These are phyloP conservation scores for Chionodraco myersi DNA, from an alignment of 2,113 vertebrate genomes.

Conservation along the genomic window DNA sequence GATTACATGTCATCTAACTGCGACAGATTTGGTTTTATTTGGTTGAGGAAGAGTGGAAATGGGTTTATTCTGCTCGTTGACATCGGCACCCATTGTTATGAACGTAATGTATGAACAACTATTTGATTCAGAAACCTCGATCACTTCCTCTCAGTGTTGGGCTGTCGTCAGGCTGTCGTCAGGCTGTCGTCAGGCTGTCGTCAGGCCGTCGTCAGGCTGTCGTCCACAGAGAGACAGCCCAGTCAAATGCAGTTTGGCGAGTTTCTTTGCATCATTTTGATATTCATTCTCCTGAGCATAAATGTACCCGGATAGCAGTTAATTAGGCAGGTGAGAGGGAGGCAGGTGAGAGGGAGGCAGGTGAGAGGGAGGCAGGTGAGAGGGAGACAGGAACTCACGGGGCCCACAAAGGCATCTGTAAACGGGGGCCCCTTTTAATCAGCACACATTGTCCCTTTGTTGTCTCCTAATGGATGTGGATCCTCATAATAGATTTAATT, in stretches of 20 bases:
- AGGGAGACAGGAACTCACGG: constrained; percentile 25
- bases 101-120: constrained; percentile 46
- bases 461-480: constrained; percentile 47
- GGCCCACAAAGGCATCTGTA: constrained; percentile 27
- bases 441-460: constrained; percentile 3
- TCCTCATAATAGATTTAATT: constrained; percentile 57
- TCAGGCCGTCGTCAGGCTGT: not conserved
- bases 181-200: no score
- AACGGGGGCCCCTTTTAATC: constrained; percentile 53
- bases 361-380: constrained; percentile 54
- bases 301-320: constrained; percentile 67
- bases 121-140: constrained; percentile 49
- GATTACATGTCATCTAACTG: no score
- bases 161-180: no score
- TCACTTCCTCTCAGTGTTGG: constrained; percentile 31
- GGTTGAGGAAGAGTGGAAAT: not conserved
- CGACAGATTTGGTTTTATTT: no score
- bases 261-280: constrained; percentile 27
- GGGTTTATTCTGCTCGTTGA: constrained; percentile 13
- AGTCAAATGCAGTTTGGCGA: constrained; percentile 17
- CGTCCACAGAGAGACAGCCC: constrained; percentile 20
- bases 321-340: constrained; percentile 59
- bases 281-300: constrained; percentile 48
- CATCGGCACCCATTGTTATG: constrained; percentile 40
- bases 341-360: no score